These are phyloP conservation scores for Coturnix japonica DNA, from an alignment of 2,113 vertebrate genomes.

Conservation along the genomic window DNA sequence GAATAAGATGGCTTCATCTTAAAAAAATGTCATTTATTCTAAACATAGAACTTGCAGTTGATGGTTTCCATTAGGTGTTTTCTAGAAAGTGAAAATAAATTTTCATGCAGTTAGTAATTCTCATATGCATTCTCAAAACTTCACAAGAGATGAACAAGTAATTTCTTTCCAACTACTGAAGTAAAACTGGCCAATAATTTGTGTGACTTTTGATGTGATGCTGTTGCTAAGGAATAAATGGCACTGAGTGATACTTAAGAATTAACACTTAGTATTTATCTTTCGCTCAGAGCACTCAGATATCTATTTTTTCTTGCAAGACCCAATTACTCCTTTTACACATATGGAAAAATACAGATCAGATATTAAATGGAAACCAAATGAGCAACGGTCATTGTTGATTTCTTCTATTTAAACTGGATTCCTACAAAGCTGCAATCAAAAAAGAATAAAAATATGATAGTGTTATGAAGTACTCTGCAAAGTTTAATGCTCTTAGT, in stretches of 20 bases:
- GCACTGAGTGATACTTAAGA: constrained; percentile 33
- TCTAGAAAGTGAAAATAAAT: neutral
- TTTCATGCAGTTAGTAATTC: neutral
- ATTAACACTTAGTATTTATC: constrained; percentile 45
- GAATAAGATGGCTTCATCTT: neutral
- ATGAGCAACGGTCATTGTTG: neutral
- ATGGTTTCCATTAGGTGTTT: neutral
- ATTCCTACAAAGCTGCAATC: neutral
- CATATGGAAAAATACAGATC: neutral
- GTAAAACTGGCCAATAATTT: constrained; percentile 70
- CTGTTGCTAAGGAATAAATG: constrained; percentile 45
- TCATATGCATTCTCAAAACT: neutral
- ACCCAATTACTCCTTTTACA: neutral
- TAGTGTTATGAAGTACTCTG: neutral
- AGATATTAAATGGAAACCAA: constrained; percentile 26
- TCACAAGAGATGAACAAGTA: constrained; percentile 47
- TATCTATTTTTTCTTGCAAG: constrained; percentile 4
- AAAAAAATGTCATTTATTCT: neutral
- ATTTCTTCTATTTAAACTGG: constrained; percentile 15
- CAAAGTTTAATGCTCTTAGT: neutral
- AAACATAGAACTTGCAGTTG: neutral
- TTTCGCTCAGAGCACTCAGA: neutral
- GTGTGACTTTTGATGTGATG: constrained; percentile 46
- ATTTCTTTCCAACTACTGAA: constrained; percentile 69
- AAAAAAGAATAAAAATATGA: neutral